Evolutionary conservation across 2,888 invertebrate genomes (phyloP).

Genomic region (Cantharis rufa): DNA sequence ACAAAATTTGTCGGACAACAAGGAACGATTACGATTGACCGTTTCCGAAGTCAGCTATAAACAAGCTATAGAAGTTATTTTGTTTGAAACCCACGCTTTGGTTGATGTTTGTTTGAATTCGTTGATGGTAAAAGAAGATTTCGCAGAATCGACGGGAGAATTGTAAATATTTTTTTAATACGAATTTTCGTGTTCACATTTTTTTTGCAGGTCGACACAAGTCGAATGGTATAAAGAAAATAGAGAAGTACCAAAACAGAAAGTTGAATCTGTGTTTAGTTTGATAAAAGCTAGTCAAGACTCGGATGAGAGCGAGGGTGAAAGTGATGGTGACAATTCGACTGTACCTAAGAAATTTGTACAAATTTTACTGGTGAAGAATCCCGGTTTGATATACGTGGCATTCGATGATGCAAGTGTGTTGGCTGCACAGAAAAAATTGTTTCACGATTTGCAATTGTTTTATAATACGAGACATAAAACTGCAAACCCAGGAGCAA

Average conservation of each 20-base stretch:
- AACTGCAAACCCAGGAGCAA: conserved; percentile 54
- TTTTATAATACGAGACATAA: conserved; percentile 45
- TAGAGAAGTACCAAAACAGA: conserved; percentile 29
- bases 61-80: conserved; percentile 48
- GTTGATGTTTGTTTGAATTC: conserved; percentile 60
- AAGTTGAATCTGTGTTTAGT: conserved; percentile 19
- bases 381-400: conserved; percentile 46
- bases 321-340: conserved; percentile 30
- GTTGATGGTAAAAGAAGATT: conserved; percentile 56
- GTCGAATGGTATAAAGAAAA: conserved; percentile 53
- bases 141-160: conserved; percentile 59
- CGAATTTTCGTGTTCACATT: not conserved
- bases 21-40: conserved; percentile 51
- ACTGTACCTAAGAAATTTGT: conserved; percentile 36
- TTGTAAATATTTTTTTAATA: conserved; percentile 50
- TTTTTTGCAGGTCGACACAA: conserved; percentile 47
- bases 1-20: conserved; percentile 46
- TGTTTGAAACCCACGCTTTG: conserved; percentile 51
- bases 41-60: conserved; percentile 42
- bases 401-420: conserved; percentile 7
- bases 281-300: conserved; percentile 33
- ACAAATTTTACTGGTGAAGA: conserved; percentile 42
- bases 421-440: conserved; percentile 32
- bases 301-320: conserved; percentile 25
- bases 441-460: conserved; percentile 62